Base-by-base conservation (phyloP, 2,113 vertebrate genomes). In the Corythoichthys haematopterus region DNA sequence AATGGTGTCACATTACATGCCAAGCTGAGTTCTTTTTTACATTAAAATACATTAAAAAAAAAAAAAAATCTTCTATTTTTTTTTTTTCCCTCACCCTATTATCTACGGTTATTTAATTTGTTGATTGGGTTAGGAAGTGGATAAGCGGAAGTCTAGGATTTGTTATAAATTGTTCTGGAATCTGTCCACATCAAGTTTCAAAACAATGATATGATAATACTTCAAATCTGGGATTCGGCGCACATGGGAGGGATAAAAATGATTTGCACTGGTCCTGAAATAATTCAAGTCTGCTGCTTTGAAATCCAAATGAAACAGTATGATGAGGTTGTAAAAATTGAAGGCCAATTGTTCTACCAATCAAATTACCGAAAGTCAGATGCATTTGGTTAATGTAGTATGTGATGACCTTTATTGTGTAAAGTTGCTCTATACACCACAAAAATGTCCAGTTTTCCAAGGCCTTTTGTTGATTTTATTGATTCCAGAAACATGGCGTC, bases 391-490 rank as follows among this genome's bases (percentile, higher is more conserved):
- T 72, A 78, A 7, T 62, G 20, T 28, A 28, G 68, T 72, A 70
- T 65, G 71, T 38, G 59, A 66, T 89, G 88, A 91, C 89, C 85
- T 89, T 90, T 85, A 84, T 62, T 28, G 5, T 80, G 85, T 79
- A 48, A 72, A 81, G 20, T 46, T 14, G 59, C 43, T 46, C 4
- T 33, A 28, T 13, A 84, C 70, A 76, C 76, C 72, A 80, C 33
- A 82, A 84, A 77, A 79, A 80, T 83, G 88, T 83, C 80, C 84
- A 80, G 88, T 84, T 80, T 72, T 88, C 84, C 80, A 81, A 84
- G 70, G 65, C 76, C 45, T 74, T 79, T 70, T 86, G 87, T 91
- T 90, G 87, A 87, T 91, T 83, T 90, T 77, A 91, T 91, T 87
- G 89, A 91, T 92, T 88, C 80, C 67, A 83, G 80, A 82, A 88